These are phyloP conservation scores for Eristalis tenax DNA, from an alignment of 2,888 invertebrate genomes.

Conservation along the genomic window DNA sequence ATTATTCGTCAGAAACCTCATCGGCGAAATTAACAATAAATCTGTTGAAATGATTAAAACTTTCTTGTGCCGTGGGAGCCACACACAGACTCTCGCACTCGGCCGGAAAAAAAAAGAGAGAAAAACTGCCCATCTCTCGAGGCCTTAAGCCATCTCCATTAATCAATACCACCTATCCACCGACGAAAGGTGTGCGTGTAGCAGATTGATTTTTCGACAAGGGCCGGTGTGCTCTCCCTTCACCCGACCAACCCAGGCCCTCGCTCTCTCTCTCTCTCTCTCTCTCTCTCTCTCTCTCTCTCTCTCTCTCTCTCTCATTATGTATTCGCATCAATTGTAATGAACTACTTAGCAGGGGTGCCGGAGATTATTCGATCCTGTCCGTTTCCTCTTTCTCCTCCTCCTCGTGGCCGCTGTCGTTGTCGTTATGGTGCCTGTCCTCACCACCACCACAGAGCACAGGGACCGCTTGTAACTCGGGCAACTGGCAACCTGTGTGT, in stretches of 20 bases:
- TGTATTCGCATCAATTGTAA: slow-evolving; percentile 56
- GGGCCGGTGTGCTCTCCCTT: slow-evolving; percentile 15
- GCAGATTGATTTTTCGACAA: slow-evolving; percentile 60
- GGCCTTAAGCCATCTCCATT: slow-evolving; percentile 38
- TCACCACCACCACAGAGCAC: not conserved
- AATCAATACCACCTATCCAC: slow-evolving; percentile 54
- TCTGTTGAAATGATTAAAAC: slow-evolving; percentile 53
- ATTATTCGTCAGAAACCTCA: slow-evolving; percentile 12
- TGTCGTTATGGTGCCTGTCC: not conserved
- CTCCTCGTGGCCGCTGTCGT: not conserved
- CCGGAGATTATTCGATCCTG: slow-evolving; percentile 39
- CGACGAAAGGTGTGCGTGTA: slow-evolving; percentile 53
- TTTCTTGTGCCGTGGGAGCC: slow-evolving; percentile 2
- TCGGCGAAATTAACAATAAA: slow-evolving; percentile 50
- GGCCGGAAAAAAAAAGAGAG: not conserved
- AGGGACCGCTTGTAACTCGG: slow-evolving; percentile 9
- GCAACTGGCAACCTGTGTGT: slow-evolving; percentile 17
- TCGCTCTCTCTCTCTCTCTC: no score
- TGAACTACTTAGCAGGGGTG: slow-evolving; percentile 60
- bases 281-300: not conserved
- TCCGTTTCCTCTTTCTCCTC: not conserved
- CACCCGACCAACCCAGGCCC: not conserved
- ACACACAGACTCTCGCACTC: not conserved
- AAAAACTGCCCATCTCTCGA: not conserved
- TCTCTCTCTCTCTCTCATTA: slow-evolving; percentile 6